phyloP scores from a whole-genome alignment of 1,140 invertebrate species.

The Lasioglossum baleicum region DNA sequence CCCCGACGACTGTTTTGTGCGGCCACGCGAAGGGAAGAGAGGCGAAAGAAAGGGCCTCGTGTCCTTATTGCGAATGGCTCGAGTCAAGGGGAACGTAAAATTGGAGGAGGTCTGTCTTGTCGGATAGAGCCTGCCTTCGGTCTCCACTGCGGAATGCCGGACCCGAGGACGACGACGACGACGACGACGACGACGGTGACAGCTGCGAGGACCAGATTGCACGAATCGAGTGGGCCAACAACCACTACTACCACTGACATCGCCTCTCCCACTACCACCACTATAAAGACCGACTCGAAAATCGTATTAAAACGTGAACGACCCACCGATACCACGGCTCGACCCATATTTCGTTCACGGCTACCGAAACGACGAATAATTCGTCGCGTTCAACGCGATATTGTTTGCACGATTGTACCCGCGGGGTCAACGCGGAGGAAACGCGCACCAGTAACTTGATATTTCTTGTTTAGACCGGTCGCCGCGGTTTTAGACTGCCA shows the following conservation, averaged over 20 bases:
- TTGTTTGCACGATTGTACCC: neutral
- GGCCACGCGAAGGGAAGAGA: neutral
- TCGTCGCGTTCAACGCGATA: conserved; percentile 18
- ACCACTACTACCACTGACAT: neutral
- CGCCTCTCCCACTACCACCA: too few relatives aligned
- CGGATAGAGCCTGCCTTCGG: neutral
- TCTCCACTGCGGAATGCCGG: conserved; percentile 10
- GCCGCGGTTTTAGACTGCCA: neutral
- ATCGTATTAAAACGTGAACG: conserved; percentile 27
- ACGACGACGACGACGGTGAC: conserved; percentile 14
- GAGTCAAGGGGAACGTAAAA: conserved; percentile 44
- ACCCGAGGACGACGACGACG: too few relatives aligned
- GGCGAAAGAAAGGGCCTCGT: neutral
- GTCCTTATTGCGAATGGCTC: conserved; percentile 31
- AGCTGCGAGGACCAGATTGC: conserved; percentile 41
- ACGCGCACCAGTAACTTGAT: conserved; percentile 1
- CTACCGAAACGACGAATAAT: conserved; percentile 10
- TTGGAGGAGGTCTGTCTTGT: conserved; percentile 36
- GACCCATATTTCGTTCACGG: neutral
- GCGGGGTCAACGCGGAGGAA: neutral
- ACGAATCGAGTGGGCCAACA: conserved; percentile 34
- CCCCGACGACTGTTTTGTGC: conserved; percentile 33
- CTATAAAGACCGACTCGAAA: conserved; percentile 10
- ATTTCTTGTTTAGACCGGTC: conserved; percentile 14
- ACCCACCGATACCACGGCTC: neutral